Evolutionary conservation across 2,888 invertebrate genomes (phyloP), one percentile per base, ranked within the genome.

Genomic region (Trichopria drosophilae): DNA sequence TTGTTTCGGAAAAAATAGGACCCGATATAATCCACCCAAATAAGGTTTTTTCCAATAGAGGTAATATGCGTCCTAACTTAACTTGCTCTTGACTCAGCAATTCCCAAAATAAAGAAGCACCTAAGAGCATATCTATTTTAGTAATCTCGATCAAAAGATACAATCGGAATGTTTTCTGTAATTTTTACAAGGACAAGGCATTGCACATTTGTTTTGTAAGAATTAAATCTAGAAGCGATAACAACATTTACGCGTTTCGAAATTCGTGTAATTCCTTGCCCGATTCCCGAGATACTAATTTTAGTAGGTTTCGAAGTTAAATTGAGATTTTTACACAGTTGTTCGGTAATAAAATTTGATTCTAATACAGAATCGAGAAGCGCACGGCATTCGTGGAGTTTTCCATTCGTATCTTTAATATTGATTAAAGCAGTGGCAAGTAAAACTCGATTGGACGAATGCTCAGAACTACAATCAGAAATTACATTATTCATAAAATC

Each of bases 81-180:
- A 34, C 20, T 16, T 34, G 34, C n/a, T n/a, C n/a, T n/a, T n/a
- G n/a, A n/a, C n/a, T n/a, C n/a, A n/a, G n/a, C n/a, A n/a, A n/a
- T n/a, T 34, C 34, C 34, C 18, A 34, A 16, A 34, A 34, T 2
- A 34, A 20, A 7, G 34, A 34, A 5, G 34, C 34, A 20, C 34
- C 19, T 15, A 34, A 19, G 3, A 34, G 20, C 3, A 34, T 4
- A 34, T 34, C 34, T 5, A 34, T 12, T 6, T 18, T 18, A 34
- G n/a, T 16, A 10, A 20, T 19, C n/a, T 34, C 34, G 7, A n/a
- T n/a, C n/a, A n/a, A n/a, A n/a, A n/a, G n/a, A n/a, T n/a, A n/a
- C n/a, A n/a, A n/a, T n/a, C n/a, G n/a, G n/a, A n/a, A n/a, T n/a
- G n/a, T n/a, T n/a, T n/a, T n/a, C n/a, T n/a, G n/a, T n/a, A n/a